Evolutionary conservation across 1,140 invertebrate genomes (phyloP).

Genomic region (Drosophila auraria): DNA sequence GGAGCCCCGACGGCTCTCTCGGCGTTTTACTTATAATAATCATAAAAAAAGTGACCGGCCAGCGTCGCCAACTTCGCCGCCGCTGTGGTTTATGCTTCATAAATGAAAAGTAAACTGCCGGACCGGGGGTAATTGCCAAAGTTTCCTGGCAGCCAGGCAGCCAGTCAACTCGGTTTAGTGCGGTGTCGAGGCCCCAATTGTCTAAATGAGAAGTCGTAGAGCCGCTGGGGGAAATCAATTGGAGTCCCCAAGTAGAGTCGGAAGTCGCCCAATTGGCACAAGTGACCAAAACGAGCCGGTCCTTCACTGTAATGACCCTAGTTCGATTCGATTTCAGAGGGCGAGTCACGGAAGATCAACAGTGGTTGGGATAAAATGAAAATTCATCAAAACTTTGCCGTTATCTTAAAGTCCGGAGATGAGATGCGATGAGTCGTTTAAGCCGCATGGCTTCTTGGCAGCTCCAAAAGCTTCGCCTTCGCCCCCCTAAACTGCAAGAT

Average conservation of each 20-base stretch:
- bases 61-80: conserved; percentile 55
- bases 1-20: conserved; percentile 33
- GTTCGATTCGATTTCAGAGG: conserved; percentile 41
- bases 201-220: conserved; percentile 46
- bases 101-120: conserved; percentile 76
- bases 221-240: conserved; percentile 80
- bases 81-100: conserved; percentile 72
- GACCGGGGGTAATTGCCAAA: conserved; percentile 76
- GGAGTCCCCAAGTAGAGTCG: conserved; percentile 43
- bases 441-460: conserved; percentile 34
- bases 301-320: conserved; percentile 27
- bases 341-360: conserved; percentile 14
- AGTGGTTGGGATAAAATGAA: conserved; percentile 1
- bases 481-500: conserved; percentile 42
- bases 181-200: conserved; percentile 46
- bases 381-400: conserved; percentile 44
- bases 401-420: conserved; percentile 31
- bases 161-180: conserved; percentile 62
- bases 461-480: not conserved
- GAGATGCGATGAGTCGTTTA: conserved; percentile 21
- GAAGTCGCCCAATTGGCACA: conserved; percentile 67
- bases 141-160: conserved; percentile 66
- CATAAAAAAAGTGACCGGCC: conserved; percentile 76
- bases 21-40: conserved; percentile 80
- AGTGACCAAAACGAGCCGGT: conserved; percentile 50